phyloP scores from a whole-genome alignment of 2,797 vertebrate species.

The Trachurus trachurus region DNA sequence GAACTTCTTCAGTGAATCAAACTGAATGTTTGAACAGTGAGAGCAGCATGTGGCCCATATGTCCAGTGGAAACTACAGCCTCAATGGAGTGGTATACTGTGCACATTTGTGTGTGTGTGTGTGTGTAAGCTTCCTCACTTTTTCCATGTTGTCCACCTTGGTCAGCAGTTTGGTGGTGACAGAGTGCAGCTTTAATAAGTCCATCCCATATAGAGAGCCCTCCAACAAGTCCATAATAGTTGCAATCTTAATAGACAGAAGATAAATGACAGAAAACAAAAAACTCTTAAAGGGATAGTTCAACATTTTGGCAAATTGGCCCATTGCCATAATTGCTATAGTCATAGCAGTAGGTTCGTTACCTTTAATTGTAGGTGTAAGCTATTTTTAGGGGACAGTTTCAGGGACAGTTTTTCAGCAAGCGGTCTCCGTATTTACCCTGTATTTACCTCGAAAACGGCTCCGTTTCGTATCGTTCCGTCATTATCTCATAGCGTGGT shows the following conservation, averaged over 20 bases:
- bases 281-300: background rate
- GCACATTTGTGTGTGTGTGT: background rate
- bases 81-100: background rate
- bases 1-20: background rate
- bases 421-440: too few species aligned
- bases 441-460: too few species aligned
- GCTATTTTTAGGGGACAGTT: too few species aligned
- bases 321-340: too few species aligned
- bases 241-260: slow-evolving; percentile 84
- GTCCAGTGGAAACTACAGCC: slow-evolving; percentile 1
- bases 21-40: background rate
- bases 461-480: too few species aligned
- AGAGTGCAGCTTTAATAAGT: slow-evolving; percentile 93
- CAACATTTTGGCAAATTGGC: too few species aligned
- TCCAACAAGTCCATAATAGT: slow-evolving; percentile 93
- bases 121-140: slow-evolving; percentile 80
- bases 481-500: too few species aligned
- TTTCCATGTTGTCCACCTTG: slow-evolving; percentile 91
- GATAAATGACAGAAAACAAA: background rate
- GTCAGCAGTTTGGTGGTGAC: slow-evolving; percentile 93
- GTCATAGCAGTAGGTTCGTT: too few species aligned
- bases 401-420: too few species aligned
- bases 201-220: slow-evolving; percentile 93
- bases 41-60: background rate
- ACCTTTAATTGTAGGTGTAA: too few species aligned